Percentiles rank a stretch among this genome's conserved stretches.
Evolutionary conservation across 2,888 invertebrate genomes (phyloP).

Genomic region (Deilephila elpenor): DNA sequence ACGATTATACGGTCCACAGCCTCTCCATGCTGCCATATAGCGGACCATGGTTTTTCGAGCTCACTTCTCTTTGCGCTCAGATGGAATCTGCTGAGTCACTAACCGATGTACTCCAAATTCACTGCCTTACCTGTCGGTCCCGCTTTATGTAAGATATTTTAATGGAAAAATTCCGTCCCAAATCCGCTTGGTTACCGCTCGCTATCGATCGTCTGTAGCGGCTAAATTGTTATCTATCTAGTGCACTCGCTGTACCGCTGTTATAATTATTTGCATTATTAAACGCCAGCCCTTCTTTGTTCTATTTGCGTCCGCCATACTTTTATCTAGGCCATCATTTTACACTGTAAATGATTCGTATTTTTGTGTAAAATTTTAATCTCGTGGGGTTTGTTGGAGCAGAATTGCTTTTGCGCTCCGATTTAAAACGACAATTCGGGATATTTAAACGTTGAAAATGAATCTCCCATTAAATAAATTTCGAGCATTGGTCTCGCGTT

Average conservation of each 20-base stretch:
- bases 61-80: background rate
- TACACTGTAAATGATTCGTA: too few species aligned
- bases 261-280: conserved; percentile 7
- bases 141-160: background rate
- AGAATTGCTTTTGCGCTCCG: too few species aligned
- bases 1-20: too few species aligned
- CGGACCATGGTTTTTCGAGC: background rate
- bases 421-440: too few species aligned
- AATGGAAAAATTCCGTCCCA: background rate
- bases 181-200: background rate
- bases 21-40: too few species aligned
- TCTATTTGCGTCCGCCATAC: background rate
- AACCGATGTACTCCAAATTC: background rate
- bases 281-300: background rate
- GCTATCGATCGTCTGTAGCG: background rate
- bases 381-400: too few species aligned
- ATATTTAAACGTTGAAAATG: too few species aligned
- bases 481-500: too few species aligned
- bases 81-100: background rate
- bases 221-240: background rate
- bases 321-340: conserved; percentile 2
- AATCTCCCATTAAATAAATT: too few species aligned
- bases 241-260: background rate
- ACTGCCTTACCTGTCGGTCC: background rate
- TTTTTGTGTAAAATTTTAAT: too few species aligned